A percentile compares a stretch with the other conserved stretches of the same genome.
Evolutionary conservation across 2,888 invertebrate genomes (phyloP).

Genomic region (Ophion costatus): DNA sequence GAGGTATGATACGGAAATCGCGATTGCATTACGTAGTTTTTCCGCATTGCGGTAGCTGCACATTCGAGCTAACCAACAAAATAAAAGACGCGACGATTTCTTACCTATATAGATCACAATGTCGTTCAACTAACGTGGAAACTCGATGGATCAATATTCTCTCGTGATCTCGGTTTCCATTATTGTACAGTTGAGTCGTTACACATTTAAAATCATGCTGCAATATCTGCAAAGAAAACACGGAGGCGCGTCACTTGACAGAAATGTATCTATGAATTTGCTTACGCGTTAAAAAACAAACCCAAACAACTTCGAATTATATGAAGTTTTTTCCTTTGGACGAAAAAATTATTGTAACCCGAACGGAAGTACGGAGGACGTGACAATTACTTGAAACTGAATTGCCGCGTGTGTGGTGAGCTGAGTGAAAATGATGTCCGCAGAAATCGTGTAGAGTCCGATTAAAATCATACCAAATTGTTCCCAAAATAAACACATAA

Average conservation of each 20-base stretch:
- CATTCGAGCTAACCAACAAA: background rate
- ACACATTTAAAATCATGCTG: conserved; percentile 25
- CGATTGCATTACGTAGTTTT: background rate
- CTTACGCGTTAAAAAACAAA: too few species aligned
- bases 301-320: background rate
- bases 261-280: too few species aligned
- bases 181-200: background rate
- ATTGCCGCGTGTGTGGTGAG: conserved; percentile 36
- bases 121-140: conserved; percentile 16
- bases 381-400: conserved; percentile 43
- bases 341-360: too few species aligned
- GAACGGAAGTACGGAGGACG: background rate
- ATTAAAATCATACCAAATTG: conserved; percentile 3
- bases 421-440: conserved; percentile 48
- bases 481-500: conserved; percentile 36
- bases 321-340: too few species aligned
- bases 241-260: too few species aligned
- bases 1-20: background rate
- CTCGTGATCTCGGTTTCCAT: background rate
- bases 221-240: conserved; percentile 7
- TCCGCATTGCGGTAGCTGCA: background rate
- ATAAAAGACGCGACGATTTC: background rate
- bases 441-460: conserved; percentile 28
- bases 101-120: conserved; percentile 15
- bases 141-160: conserved; percentile 16